These are phyloP conservation scores for Atrina japonica DNA, from an alignment of 2,888 invertebrate species.

Conservation along the genomic window DNA sequence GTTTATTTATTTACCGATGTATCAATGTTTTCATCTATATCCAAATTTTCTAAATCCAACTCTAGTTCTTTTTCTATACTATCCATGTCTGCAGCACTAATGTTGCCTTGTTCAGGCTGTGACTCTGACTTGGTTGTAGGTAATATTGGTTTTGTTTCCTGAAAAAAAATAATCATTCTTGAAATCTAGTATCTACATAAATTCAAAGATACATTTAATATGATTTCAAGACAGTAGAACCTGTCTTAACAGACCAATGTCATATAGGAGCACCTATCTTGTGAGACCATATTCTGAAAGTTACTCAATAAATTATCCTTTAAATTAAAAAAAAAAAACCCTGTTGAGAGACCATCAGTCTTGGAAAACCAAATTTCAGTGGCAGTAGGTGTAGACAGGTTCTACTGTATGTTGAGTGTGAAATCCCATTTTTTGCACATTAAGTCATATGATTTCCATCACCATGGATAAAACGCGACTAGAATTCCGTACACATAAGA, in stretches of 20 bases:
- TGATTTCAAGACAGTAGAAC: too few species aligned
- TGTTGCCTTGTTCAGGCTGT: constrained; percentile 15
- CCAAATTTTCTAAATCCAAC: constrained; percentile 90
- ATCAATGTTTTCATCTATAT: constrained; percentile 90
- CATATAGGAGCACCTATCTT: too few species aligned
- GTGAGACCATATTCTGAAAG: constrained; percentile 2
- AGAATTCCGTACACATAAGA: too few species aligned
- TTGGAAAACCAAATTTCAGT: too few species aligned
- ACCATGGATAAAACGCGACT: too few species aligned
- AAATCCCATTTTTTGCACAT: too few species aligned
- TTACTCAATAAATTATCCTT: background rate
- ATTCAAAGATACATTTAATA: background rate
- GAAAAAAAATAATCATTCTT: background rate
- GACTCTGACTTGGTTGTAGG: constrained; percentile 20
- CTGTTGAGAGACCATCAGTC: too few species aligned
- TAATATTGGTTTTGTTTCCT: constrained; percentile 7
- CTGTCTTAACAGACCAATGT: too few species aligned
- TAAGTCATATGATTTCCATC: too few species aligned
- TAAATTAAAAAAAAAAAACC: too few species aligned
- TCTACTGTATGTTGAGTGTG: too few species aligned
- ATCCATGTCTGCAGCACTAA: constrained; percentile 55
- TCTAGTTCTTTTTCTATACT: constrained; percentile 88
- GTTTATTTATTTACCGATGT: constrained; percentile 83
- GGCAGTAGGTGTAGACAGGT: too few species aligned
- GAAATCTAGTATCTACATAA: background rate